Base-by-base conservation (phyloP, 2,113 vertebrate species). In the Syrrhaptes paradoxus region DNA sequence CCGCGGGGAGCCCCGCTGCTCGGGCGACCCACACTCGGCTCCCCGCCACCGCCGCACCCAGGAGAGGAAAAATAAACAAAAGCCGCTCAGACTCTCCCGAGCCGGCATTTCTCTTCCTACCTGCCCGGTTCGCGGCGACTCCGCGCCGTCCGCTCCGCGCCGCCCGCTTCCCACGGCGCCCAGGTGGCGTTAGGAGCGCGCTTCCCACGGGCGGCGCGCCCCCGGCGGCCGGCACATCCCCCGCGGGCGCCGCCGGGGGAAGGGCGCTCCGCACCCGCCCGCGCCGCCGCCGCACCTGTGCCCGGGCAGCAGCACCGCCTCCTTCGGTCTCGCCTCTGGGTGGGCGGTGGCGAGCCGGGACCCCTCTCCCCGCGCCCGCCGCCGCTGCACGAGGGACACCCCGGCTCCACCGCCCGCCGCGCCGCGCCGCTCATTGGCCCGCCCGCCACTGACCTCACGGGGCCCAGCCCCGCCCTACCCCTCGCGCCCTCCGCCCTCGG, bases 131-230 rank as follows among this genome's bases (percentile, higher is more conserved):
- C 49, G 34, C 31, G 51, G 66, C 45, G 75, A 38, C 57, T 10
- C n/a, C 59, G 4, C 41, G 5, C 41, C 43, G 49, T 46, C n/a
- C 63, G 65, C 77, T 65, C 81, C 59, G 51, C 41, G 21, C 58
- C 65, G 62, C 34, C 63, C 72, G 70, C 68, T 85, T 25, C 58
- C 67, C 31, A 36, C 78, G 43, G 34, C 71, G 49, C 75, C 38
- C 87, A 89, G 89, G 92, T 89, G 91, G 92, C 81, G 94, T 94
- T 87, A 87, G 81, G 85, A 86, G 57, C 76, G 89, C 67, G 72
- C 85, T 89, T 78, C 91, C 90, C 95, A 72, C 87, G 85, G 68
- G 70, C 80, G 62, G 91, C 83, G 78, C 85, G 65, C 74, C 68
- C 78, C 61, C 78, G 85, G 81, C 41, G 74, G 85, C 65, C 59